Evolutionary conservation across 2,797 vertebrate species (phyloP).

Genomic region (Xyrichtys novacula): DNA sequence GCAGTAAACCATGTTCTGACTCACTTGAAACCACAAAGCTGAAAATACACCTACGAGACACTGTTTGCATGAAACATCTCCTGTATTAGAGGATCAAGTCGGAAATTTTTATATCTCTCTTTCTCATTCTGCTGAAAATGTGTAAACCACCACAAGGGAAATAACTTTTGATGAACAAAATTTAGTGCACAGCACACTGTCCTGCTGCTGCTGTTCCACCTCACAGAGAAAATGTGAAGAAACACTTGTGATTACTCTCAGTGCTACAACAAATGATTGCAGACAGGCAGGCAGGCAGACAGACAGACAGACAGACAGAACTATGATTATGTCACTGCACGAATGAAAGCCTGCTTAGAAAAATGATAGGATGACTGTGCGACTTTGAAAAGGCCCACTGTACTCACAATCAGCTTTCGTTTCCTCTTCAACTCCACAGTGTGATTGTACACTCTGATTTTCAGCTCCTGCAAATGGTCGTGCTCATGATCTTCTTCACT

Average conservation of each 20-base stretch:
- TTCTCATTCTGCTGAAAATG: not conserved
- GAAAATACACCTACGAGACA: not conserved
- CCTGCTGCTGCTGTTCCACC: constrained; percentile 26
- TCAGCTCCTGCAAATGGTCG: constrained; percentile 75
- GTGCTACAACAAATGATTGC: constrained; percentile 26
- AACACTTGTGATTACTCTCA: constrained; percentile 32
- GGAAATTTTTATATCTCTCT: not conserved
- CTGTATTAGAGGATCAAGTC: not conserved
- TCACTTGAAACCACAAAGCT: not conserved
- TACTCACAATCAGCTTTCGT: constrained; percentile 83
- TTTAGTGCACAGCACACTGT: constrained; percentile 16
- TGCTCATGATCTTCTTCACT: constrained; percentile 38
- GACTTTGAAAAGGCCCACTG: constrained; percentile 8
- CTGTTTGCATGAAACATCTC: not conserved
- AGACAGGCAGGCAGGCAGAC: not conserved
- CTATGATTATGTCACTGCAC: constrained; percentile 16
- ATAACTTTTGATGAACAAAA: constrained; percentile 35
- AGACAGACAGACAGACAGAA: too few species aligned
- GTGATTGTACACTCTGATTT: constrained; percentile 87
- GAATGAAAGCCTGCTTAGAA: constrained; percentile 14
- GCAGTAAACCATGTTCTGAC: not conserved
- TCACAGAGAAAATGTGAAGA: constrained; percentile 18
- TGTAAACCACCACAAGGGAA: constrained; percentile 12
- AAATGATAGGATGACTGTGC: constrained; percentile 15
- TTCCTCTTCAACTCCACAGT: constrained; percentile 82